A percentile compares a stretch with the other conserved stretches of the same genome.
Evolutionary conservation across 2,113 vertebrate species (phyloP).

Genomic region (Hyperopisus bebe): DNA sequence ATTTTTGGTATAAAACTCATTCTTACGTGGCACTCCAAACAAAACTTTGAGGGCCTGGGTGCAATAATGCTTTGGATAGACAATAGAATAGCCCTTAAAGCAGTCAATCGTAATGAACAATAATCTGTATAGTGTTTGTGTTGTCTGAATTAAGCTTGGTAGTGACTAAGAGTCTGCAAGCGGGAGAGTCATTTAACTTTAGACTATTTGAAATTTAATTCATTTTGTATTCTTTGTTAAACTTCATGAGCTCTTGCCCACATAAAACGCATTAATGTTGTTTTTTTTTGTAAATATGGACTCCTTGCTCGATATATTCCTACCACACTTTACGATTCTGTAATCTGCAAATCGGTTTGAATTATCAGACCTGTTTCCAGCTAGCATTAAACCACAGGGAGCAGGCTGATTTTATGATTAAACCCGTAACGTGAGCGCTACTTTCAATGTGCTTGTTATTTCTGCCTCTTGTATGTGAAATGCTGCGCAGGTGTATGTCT

Average conservation of each 20-base stretch:
- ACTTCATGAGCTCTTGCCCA: neutral
- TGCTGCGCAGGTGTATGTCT: neutral
- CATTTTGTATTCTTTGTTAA: neutral
- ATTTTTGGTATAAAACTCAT: neutral
- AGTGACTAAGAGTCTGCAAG: neutral
- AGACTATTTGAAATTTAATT: neutral
- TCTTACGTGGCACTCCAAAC: neutral
- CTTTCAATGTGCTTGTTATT: neutral
- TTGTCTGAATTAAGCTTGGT: neutral
- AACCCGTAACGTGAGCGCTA: neutral
- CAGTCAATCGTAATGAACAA: neutral
- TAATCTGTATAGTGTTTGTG: neutral
- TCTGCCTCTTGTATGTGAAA: neutral
- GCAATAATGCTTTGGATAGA: neutral
- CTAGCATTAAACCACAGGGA: neutral
- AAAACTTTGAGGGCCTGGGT: neutral
- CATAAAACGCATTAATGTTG: neutral
- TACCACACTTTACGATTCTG: neutral
- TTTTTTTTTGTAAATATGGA: neutral
- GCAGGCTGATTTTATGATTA: neutral
- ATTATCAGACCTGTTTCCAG: neutral
- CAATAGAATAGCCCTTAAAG: neutral
- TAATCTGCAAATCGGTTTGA: neutral
- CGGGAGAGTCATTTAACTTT: neutral
- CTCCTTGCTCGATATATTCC: neutral